These are phyloP conservation scores for Strix aluco DNA, from an alignment of 2,113 vertebrate genomes.

Conservation along the genomic window DNA sequence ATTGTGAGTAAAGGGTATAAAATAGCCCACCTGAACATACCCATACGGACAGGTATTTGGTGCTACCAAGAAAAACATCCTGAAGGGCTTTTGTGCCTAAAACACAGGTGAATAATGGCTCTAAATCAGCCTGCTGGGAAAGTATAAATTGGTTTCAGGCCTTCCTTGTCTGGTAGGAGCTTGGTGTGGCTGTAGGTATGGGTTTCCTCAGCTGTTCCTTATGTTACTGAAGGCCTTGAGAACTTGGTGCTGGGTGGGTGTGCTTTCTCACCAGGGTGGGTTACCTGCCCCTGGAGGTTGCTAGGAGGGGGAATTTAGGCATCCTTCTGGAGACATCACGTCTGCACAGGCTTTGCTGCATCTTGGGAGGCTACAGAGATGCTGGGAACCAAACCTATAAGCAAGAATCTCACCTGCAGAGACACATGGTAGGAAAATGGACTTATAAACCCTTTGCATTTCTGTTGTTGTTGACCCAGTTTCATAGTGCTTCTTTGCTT, in stretches of 20 bases:
- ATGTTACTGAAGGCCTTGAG: rapidly evolving
- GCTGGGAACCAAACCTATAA: background rate
- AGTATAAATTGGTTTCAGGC: background rate
- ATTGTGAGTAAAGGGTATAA: rapidly evolving
- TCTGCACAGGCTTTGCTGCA: background rate
- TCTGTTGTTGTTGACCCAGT: background rate
- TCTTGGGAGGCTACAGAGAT: background rate
- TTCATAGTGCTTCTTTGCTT: background rate
- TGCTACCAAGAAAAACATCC: background rate
- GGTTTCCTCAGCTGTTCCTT: background rate
- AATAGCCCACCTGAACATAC: background rate
- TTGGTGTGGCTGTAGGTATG: rapidly evolving
- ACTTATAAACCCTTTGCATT: rapidly evolving
- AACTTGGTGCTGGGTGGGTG: background rate
- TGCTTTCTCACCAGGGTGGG: background rate
- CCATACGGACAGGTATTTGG: rapidly evolving
- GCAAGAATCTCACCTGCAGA: background rate
- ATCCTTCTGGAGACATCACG: background rate
- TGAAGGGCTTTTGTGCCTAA: background rate
- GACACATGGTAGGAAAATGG: background rate
- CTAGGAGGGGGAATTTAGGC: background rate
- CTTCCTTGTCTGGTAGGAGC: rapidly evolving
- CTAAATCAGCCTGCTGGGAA: background rate
- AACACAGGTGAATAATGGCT: background rate
- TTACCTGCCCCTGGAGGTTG: background rate